Evolutionary conservation across 2,113 vertebrate species (phyloP).

Genomic region (Thamnaconus septentrionalis): DNA sequence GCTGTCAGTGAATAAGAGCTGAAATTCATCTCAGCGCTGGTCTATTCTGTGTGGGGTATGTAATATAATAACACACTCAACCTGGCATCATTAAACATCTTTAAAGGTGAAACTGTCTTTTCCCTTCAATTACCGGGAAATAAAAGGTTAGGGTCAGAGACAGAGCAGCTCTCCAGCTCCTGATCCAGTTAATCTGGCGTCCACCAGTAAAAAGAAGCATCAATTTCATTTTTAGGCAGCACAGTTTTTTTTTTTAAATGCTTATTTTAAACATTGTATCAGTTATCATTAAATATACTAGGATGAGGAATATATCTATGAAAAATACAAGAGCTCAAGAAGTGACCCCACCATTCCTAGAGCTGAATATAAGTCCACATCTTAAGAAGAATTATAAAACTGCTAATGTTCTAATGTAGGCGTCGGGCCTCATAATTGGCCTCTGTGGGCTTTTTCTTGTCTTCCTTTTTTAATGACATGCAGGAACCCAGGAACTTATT

Average conservation of each 20-base stretch:
- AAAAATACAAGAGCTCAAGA: not conserved
- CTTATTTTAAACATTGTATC: not conserved
- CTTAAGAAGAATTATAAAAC: too few species aligned
- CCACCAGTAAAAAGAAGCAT: not conserved
- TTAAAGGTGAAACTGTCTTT: conserved; percentile 13
- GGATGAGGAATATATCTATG: too few species aligned
- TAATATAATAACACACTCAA: not conserved
- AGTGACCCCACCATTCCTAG: conserved; percentile 24
- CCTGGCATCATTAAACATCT: not conserved
- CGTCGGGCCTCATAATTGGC: conserved; percentile 49
- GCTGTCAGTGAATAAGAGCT: not conserved
- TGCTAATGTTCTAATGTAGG: conserved; percentile 11
- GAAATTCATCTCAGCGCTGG: not conserved
- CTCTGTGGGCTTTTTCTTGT: conserved; percentile 38
- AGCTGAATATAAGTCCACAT: too few species aligned
- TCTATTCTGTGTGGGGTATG: not conserved
- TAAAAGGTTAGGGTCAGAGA: conserved; percentile 6
- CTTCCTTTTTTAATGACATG: conserved; percentile 39
- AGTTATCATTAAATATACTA: too few species aligned
- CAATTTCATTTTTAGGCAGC: conserved; percentile 2
- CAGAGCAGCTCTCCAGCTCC: conserved; percentile 1
- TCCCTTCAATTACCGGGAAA: not conserved
- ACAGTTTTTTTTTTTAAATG: not conserved
- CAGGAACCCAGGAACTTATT: conserved; percentile 6
- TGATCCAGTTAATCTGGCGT: not conserved